Base-by-base conservation (phyloP, 2,113 vertebrate species). In the Cryptotis parvus region DNA sequence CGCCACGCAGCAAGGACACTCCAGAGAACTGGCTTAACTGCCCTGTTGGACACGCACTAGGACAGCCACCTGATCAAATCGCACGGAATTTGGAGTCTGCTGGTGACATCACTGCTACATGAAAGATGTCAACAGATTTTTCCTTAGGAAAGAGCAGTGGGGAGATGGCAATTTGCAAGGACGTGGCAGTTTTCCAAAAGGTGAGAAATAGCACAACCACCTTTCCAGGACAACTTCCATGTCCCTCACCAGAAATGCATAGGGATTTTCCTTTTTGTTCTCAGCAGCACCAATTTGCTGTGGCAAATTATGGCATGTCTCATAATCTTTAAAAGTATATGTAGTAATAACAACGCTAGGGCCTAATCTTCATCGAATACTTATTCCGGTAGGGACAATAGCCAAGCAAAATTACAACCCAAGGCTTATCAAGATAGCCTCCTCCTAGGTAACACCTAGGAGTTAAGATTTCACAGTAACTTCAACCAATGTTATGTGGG, bases 101-200 rank as follows among this genome's bases (percentile, higher is more conserved):
- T 9, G 69, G 81, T 81, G 87, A 81, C 84, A 91, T 93, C 94
- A 96, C 74, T 82, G 0, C 90, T 94, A 94, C 94, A 96, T 0
- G 0, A 94, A 84, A 96, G 70, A 97, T 91, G 84, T 81, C 84
- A 66, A 58, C 84, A 95, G 84, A 94, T 87, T 90, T 65, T 16
- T 84, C 78, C 92, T 95, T 83, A 89, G 84, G 81, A 93, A 96
- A 96, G 80, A 91, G 66, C 1, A 0, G 78, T 89, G 70, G 77
- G 61, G 95, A 43, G 73, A 94, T 0, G 95, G 79, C 89, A 92
- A 91, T 69, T 93, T 83, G 92, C 31, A 63, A 90, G 91, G 76
- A 78, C 89, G 94, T 29, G 37, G 58, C 31, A 65, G 76, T 86
- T 95, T 92, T 88, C 81, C 68, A 33, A 82, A 31, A 22, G 31